Conservation (phyloP, 2,888 invertebrate genomes). For the Athripsodes cinereus region DNA sequence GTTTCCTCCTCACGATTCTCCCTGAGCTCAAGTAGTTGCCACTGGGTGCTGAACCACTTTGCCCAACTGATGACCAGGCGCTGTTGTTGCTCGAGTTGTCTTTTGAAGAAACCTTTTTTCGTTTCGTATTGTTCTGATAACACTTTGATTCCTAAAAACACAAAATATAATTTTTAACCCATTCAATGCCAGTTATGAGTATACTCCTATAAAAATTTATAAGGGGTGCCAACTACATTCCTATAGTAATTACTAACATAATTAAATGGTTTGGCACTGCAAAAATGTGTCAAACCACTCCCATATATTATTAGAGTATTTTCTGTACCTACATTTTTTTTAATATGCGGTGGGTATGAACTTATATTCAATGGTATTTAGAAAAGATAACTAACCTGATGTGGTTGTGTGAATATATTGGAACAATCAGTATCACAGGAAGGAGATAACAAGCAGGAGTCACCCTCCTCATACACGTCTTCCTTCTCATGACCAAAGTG, state of each 20-base stretch:
- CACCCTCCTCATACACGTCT: constrained; percentile 35
- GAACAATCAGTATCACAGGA: constrained; percentile 36
- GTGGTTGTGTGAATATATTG: constrained; percentile 29
- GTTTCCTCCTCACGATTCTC: background rate
- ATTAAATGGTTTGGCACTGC: too few relatives aligned
- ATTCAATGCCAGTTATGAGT: too few relatives aligned
- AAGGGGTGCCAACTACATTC: too few relatives aligned
- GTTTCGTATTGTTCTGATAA: constrained; percentile 15
- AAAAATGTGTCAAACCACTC: too few relatives aligned
- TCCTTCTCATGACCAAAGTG: constrained; percentile 61
- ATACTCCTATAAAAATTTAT: too few relatives aligned
- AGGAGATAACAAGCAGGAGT: constrained; percentile 24
- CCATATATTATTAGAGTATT: too few relatives aligned
- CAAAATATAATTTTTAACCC: too few relatives aligned
- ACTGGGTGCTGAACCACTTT: background rate
- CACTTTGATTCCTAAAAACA: constrained; percentile 20
- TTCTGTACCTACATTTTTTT: too few relatives aligned
- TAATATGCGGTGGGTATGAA: too few relatives aligned
- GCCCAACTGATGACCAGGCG: constrained; percentile 5
- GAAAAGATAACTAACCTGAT: constrained; percentile 14
- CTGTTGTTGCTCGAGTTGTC: background rate
- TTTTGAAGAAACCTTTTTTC: constrained; percentile 10
- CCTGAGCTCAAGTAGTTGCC: too few relatives aligned
- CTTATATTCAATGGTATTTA: too few relatives aligned
- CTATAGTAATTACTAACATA: too few relatives aligned